Evolutionary conservation across 2,888 invertebrate species (phyloP).

Genomic region (Ichneumoninae sp.): DNA sequence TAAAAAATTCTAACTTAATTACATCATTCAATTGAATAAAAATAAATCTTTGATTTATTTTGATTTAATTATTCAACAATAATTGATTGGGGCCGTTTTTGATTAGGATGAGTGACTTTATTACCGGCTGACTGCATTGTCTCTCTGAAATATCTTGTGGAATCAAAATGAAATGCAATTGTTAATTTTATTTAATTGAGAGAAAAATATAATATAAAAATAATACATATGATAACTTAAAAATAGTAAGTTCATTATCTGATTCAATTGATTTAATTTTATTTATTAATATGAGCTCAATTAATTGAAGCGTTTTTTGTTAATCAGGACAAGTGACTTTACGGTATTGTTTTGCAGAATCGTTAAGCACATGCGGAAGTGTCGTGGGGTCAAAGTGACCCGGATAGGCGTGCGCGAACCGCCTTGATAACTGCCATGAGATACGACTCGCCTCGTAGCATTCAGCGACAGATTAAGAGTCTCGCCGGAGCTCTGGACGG

Average conservation of each 20-base stretch:
- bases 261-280: background rate
- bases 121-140: too few relatives aligned
- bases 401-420: background rate
- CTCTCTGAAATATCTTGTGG: too few relatives aligned
- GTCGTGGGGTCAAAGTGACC: background rate
- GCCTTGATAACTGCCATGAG: background rate
- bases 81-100: too few relatives aligned
- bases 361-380: background rate
- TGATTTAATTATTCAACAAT: too few relatives aligned
- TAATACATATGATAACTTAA: background rate
- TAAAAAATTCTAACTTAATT: too few relatives aligned
- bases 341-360: background rate
- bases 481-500: background rate
- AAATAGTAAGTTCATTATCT: background rate
- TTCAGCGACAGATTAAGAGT: constrained; percentile 4
- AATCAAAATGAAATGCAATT: too few relatives aligned
- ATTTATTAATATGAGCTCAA: background rate
- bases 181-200: too few relatives aligned
- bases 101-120: background rate
- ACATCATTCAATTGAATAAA: too few relatives aligned
- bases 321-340: background rate
- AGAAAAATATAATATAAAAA: too few relatives aligned
- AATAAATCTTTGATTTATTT: too few relatives aligned
- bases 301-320: background rate
- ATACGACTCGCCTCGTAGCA: background rate